Conservation (phyloP, 2,113 vertebrate species). For the Alces alces region DNA sequence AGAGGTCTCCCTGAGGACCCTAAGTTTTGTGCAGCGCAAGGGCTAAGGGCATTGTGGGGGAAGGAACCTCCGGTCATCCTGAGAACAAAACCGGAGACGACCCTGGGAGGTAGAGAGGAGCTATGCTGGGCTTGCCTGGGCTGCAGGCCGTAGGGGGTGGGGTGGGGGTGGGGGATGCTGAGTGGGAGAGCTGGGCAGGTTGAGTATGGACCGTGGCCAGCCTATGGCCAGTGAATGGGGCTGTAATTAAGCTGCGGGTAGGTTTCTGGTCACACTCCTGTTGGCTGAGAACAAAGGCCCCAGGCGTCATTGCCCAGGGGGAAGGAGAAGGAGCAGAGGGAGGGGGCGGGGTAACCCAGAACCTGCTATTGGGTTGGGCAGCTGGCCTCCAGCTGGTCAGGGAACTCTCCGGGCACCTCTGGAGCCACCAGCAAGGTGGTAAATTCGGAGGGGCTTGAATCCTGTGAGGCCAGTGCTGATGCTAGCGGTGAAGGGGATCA, state of each 20-base stretch:
- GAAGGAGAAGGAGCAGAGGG: not conserved
- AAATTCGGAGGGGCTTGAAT: not conserved
- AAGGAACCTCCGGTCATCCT: not conserved
- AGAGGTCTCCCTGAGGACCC: not conserved
- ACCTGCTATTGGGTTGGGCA: constrained; percentile 11
- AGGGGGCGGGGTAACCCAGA: constrained; percentile 26
- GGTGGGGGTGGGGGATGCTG: not conserved
- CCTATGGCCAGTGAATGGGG: constrained; percentile 10
- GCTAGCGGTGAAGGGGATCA: not conserved
- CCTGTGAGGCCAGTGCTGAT: not conserved
- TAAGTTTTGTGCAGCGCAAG: not conserved
- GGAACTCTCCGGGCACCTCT: not conserved
- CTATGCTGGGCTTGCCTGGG: not conserved
- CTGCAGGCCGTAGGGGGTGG: not conserved
- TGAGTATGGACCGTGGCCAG: constrained; percentile 7
- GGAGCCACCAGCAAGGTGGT: not conserved
- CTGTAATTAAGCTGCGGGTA: constrained; percentile 56
- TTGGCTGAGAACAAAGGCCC: constrained; percentile 59
- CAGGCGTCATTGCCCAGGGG: constrained; percentile 32
- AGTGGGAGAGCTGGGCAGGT: not conserved
- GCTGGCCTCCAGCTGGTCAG: constrained; percentile 41
- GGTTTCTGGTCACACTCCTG: constrained; percentile 59
- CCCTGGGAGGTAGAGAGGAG: not conserved
- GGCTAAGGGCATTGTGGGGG: not conserved
- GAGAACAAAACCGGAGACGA: constrained; percentile 13